A percentile compares a stretch with the other conserved stretches of the same genome.
phyloP scores from a whole-genome alignment of 1,140 invertebrate species.

The Tetramorium alpestre region DNA sequence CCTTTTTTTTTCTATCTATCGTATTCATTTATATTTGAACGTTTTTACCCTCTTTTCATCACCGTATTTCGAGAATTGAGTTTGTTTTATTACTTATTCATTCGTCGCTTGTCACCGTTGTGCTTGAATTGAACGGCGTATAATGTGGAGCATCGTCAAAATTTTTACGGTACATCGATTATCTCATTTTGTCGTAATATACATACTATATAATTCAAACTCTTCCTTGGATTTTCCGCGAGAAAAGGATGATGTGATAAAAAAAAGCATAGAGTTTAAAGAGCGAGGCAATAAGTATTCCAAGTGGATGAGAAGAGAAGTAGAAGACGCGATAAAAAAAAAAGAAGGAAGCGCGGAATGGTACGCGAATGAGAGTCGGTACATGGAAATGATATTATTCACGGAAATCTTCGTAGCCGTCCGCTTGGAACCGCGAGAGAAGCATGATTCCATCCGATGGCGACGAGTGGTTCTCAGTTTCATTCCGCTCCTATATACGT shows the following conservation, averaged over 20 bases:
- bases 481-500: neutral
- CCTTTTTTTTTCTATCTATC: neutral
- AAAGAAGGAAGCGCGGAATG: neutral
- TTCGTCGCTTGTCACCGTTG: neutral
- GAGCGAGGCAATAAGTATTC: conserved; percentile 39
- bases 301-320: conserved; percentile 32
- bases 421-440: conserved; percentile 19
- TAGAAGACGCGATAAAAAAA: conserved; percentile 7
- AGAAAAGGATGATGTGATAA: neutral
- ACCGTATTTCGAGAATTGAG: neutral
- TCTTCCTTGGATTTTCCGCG: neutral
- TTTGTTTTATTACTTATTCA: neutral
- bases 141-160: neutral
- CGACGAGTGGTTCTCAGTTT: conserved; percentile 25
- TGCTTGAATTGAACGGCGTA: neutral
- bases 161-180: conserved; percentile 6
- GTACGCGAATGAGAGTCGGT: conserved; percentile 28
- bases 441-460: conserved; percentile 14
- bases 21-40: neutral
- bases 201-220: neutral
- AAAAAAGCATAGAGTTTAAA: conserved; percentile 11
- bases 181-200: neutral
- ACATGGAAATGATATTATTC: conserved; percentile 59
- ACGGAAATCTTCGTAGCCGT: conserved; percentile 37
- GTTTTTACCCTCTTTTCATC: neutral